A percentile compares a stretch with the other conserved stretches of the same genome.
phyloP scores from a whole-genome alignment of 2,888 invertebrate genomes.

The Zygothrica quintamaculata region DNA sequence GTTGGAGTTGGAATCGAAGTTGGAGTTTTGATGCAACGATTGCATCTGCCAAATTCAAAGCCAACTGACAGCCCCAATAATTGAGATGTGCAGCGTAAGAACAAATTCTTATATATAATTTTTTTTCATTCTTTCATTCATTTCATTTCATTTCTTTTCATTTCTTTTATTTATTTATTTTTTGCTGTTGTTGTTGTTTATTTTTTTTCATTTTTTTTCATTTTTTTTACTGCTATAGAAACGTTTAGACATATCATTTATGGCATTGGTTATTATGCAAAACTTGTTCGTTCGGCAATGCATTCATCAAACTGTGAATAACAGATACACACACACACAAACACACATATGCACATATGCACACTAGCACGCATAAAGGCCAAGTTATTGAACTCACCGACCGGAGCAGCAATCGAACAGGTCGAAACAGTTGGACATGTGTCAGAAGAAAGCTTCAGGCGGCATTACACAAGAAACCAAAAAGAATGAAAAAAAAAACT shows the following conservation, averaged over 20 bases:
- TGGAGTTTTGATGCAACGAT: conserved; percentile 28
- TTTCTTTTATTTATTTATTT: conserved; percentile 7
- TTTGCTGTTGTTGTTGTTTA: no score
- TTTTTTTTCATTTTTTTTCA: no score
- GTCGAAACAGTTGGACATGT: conserved; percentile 58
- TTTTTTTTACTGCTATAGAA: conserved; percentile 44
- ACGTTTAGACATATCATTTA: conserved; percentile 62
- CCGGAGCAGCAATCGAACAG: conserved; percentile 41
- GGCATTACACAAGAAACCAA: conserved; percentile 41
- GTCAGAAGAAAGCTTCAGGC: conserved; percentile 57
- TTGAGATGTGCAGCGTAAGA: conserved; percentile 56
- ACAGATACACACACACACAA: conserved; percentile 10
- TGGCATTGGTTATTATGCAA: conserved; percentile 71
- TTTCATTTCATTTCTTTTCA: no score
- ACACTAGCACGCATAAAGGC: conserved; percentile 10
- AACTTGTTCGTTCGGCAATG: conserved; percentile 73
- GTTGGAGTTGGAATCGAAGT: background rate
- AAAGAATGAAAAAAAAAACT: background rate
- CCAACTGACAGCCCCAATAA: conserved; percentile 62
- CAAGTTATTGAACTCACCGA: conserved; percentile 77
- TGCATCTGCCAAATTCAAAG: conserved; percentile 62
- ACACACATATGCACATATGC: no score
- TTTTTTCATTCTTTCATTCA: no score
- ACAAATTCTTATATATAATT: conserved; percentile 24
- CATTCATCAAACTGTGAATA: conserved; percentile 70